These are phyloP conservation scores for Ivindomyrus marchei DNA, from an alignment of 2,113 vertebrate species.

Conservation along the genomic window DNA sequence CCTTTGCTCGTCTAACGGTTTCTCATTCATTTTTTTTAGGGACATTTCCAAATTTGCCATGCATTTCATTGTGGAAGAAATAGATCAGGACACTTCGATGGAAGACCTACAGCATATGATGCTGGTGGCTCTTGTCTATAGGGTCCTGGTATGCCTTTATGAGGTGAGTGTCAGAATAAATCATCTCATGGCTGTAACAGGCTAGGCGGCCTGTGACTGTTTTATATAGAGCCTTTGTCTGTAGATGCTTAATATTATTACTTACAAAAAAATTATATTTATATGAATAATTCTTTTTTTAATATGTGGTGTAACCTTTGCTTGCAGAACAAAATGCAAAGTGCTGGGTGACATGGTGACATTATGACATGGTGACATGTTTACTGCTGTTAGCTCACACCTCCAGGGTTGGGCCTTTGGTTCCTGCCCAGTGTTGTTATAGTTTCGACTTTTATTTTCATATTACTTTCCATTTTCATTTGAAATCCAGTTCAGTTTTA, in stretches of 20 bases:
- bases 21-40: slow-evolving; percentile 51
- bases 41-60: slow-evolving; percentile 97
- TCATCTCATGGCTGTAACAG: background rate
- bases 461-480: too few relatives aligned
- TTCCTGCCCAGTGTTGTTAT: background rate
- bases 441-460: background rate
- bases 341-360: background rate
- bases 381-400: background rate
- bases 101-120: slow-evolving; percentile 99
- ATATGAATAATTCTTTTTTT: background rate
- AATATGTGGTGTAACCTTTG: background rate
- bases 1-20: background rate
- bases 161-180: slow-evolving; percentile 65
- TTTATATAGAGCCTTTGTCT: background rate
- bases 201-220: background rate
- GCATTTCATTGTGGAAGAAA: slow-evolving; percentile 99
- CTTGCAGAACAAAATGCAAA: background rate
- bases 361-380: background rate
- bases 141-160: slow-evolving; percentile 93
- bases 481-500: background rate
- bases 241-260: background rate
- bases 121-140: slow-evolving; percentile 91
- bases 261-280: background rate
- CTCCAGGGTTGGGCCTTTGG: background rate
- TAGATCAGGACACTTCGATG: slow-evolving; percentile 96